Evolutionary conservation across 2,113 vertebrate species (phyloP).

Genomic region (Macaca mulatta): DNA sequence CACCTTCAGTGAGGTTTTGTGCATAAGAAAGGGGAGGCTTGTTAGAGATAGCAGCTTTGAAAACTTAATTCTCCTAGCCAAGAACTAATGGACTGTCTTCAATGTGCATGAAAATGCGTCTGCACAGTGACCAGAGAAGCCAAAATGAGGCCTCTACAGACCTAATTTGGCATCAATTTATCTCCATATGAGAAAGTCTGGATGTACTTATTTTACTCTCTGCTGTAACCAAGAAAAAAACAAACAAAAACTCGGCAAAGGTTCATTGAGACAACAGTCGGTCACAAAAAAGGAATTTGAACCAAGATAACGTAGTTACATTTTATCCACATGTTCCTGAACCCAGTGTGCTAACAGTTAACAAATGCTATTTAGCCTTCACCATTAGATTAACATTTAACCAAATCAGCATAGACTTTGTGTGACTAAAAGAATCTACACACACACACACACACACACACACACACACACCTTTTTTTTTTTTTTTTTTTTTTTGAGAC

Average conservation of each 20-base stretch:
- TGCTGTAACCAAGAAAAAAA: slow-evolving; percentile 51
- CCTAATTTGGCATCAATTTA: neutral
- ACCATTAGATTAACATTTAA: neutral
- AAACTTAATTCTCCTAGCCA: slow-evolving; percentile 42
- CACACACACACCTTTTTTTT: neutral
- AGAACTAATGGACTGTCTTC: slow-evolving; percentile 52
- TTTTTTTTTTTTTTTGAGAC: too few relatives aligned
- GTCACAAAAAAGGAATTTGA: slow-evolving; percentile 54
- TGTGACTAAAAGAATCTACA: neutral
- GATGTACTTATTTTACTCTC: slow-evolving; percentile 2
- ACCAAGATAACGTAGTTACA: slow-evolving; percentile 49
- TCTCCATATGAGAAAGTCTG: neutral
- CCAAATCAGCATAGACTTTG: neutral
- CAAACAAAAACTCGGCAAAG: neutral
- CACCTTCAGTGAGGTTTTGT: neutral
- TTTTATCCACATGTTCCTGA: slow-evolving; percentile 36
- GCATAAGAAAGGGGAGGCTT: neutral
- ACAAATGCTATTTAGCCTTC: neutral
- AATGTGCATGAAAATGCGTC: slow-evolving; percentile 9
- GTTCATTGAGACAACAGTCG: slow-evolving; percentile 25
- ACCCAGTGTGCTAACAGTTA: neutral
- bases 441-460: neutral
- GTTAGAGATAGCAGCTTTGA: neutral
- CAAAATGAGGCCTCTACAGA: slow-evolving; percentile 41
- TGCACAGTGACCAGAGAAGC: neutral